These are phyloP conservation scores for Torymus tubicola DNA, from an alignment of 2,888 invertebrate species.

Conservation along the genomic window DNA sequence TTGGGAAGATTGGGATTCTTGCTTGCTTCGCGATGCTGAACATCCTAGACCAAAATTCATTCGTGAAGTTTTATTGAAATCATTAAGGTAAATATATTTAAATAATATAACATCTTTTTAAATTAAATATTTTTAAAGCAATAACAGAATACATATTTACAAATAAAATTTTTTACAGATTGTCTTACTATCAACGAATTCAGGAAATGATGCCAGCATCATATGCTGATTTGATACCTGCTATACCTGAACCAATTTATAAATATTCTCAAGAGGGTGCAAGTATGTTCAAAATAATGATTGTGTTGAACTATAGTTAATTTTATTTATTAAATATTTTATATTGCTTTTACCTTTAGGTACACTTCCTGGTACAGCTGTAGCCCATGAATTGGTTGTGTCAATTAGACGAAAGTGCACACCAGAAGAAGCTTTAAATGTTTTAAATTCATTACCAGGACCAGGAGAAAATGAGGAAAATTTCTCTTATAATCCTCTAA, in stretches of 20 bases:
- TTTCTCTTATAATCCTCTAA: slow-evolving; percentile 90
- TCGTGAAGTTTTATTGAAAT: slow-evolving; percentile 92
- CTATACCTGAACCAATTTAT: slow-evolving; percentile 90
- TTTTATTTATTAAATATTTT: slow-evolving; percentile 5
- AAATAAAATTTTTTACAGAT: slow-evolving; percentile 77
- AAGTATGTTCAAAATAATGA: slow-evolving; percentile 80
- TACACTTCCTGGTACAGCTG: slow-evolving; percentile 86
- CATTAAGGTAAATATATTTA: slow-evolving; percentile 83
- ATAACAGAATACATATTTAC: not conserved
- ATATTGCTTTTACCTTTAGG: slow-evolving; percentile 77
- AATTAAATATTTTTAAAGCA: not conserved
- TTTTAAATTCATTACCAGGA: slow-evolving; percentile 91
- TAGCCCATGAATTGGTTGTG: slow-evolving; percentile 91
- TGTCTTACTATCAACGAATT: slow-evolving; percentile 96
- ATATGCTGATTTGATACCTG: slow-evolving; percentile 90
- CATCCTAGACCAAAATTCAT: slow-evolving; percentile 97
- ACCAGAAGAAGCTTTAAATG: slow-evolving; percentile 91
- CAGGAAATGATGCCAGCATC: slow-evolving; percentile 93
- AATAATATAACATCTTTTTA: slow-evolving; percentile 18
- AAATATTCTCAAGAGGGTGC: slow-evolving; percentile 94
- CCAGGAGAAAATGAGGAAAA: slow-evolving; percentile 85
- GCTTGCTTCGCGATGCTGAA: slow-evolving; percentile 88
- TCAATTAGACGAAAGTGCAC: slow-evolving; percentile 93
- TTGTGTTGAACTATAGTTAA: slow-evolving; percentile 7
- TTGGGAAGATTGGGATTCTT: slow-evolving; percentile 97